Evolutionary conservation across 2,113 vertebrate genomes (phyloP).

Genomic region (Chamaetylas fuelleborni): DNA sequence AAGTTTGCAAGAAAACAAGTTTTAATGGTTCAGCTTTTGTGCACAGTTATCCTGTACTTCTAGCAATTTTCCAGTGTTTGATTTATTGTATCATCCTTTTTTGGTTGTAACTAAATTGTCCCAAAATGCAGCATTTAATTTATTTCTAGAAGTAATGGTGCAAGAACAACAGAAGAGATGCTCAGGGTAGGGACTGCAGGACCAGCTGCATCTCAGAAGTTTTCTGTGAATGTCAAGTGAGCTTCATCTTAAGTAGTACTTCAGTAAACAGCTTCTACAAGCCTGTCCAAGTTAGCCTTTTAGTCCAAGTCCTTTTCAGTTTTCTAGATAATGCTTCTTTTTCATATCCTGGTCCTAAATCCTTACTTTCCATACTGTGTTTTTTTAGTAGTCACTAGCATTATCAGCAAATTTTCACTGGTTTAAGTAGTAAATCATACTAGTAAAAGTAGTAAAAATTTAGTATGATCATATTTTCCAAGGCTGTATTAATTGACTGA

Average conservation of each 20-base stretch:
- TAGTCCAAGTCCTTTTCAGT: background rate
- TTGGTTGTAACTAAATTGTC: background rate
- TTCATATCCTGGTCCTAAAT: background rate
- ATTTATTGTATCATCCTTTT: background rate
- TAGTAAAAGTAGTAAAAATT: background rate
- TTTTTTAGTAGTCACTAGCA: background rate
- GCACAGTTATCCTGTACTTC: background rate
- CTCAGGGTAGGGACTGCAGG: background rate
- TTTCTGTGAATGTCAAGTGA: background rate
- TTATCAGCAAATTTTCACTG: background rate
- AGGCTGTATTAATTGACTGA: background rate
- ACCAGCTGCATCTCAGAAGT: background rate
- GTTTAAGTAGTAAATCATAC: background rate
- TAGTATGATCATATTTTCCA: background rate
- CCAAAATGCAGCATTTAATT: background rate
- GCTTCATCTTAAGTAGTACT: background rate
- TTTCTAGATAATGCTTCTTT: background rate
- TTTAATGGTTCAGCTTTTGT: background rate
- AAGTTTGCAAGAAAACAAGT: background rate
- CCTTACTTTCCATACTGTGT: background rate
- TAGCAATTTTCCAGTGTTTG: background rate
- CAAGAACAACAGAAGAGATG: background rate
- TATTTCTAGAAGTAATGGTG: background rate
- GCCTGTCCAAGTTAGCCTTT: background rate
- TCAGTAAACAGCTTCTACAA: background rate